phyloP scores from a whole-genome alignment of 2,888 invertebrate species.

The Biston betularia region DNA sequence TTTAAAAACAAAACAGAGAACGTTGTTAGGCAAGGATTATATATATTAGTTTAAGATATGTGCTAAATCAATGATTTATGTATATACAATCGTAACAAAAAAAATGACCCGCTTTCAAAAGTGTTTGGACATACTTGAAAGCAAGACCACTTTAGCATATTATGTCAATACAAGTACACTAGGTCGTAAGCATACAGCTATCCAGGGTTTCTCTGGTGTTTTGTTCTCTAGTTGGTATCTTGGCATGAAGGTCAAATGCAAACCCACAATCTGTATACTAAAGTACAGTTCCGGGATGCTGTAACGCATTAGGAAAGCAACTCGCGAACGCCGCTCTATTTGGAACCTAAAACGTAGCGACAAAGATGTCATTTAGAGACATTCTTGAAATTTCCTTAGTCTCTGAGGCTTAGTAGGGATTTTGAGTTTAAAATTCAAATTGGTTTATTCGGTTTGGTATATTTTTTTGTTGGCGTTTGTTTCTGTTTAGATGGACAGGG shows the following conservation, averaged over 20 bases:
- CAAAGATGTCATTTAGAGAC: conserved; percentile 46
- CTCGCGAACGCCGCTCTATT: conserved; percentile 27
- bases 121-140: neutral
- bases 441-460: conserved; percentile 14
- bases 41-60: no score
- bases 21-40: no score
- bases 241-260: conserved; percentile 67
- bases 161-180: conserved; percentile 6
- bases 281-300: conserved; percentile 56
- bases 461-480: conserved; percentile 20
- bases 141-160: neutral
- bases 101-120: neutral
- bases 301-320: conserved; percentile 56
- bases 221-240: conserved; percentile 52
- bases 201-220: conserved; percentile 40
- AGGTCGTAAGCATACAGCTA: conserved; percentile 1
- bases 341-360: conserved; percentile 33
- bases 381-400: conserved; percentile 22
- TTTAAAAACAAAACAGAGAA: no score
- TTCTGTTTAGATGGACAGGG: neutral
- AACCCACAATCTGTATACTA: conserved; percentile 61
- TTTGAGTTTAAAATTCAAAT: conserved; percentile 33
- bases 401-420: conserved; percentile 34
- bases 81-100: no score
- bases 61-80: no score